A percentile compares a stretch with the other conserved stretches of the same genome.
Evolutionary conservation across 2,113 vertebrate genomes (phyloP).

Genomic region (Lethenteron reissneri): DNA sequence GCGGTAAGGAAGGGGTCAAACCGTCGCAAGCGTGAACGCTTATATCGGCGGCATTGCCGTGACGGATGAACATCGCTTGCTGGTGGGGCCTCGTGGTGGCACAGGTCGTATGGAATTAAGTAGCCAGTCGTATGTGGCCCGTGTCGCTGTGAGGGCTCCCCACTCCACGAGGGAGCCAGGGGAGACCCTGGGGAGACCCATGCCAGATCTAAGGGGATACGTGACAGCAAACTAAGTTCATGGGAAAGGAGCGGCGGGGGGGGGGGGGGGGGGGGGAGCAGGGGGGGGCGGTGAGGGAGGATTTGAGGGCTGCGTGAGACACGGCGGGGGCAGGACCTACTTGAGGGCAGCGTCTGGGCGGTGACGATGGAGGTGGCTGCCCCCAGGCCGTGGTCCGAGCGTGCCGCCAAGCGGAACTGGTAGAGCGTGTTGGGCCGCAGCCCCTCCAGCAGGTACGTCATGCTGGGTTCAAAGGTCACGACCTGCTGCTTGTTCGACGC

Average conservation of each 20-base stretch:
- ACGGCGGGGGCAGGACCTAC: constrained; percentile 44
- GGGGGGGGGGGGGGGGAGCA: not conserved
- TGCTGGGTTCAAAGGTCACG: constrained; percentile 61
- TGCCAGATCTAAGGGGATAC: constrained; percentile 10
- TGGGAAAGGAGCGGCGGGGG: not conserved
- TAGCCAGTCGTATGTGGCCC: too few relatives aligned
- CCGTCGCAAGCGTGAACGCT: too few relatives aligned
- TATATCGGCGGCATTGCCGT: too few relatives aligned
- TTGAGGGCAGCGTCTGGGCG: constrained; percentile 91
- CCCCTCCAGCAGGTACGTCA: constrained; percentile 67
- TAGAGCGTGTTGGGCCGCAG: constrained; percentile 84
- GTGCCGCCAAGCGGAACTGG: constrained; percentile 71
- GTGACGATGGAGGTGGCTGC: constrained; percentile 88
- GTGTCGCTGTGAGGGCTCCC: too few relatives aligned
- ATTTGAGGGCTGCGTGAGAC: too few relatives aligned
- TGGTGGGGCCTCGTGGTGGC: too few relatives aligned
- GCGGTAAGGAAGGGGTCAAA: too few relatives aligned
- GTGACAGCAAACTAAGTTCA: not conserved
- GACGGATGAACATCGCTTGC: too few relatives aligned
- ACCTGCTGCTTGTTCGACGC: constrained; percentile 31
- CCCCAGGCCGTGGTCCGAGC: constrained; percentile 71
- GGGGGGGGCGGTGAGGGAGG: too few relatives aligned
- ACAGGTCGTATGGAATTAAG: too few relatives aligned
- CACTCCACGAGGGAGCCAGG: too few relatives aligned
- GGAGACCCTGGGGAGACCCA: constrained; percentile 10